Evolutionary conservation across 2,797 vertebrate species (phyloP).

Genomic region (Sylvilagus floridanus): DNA sequence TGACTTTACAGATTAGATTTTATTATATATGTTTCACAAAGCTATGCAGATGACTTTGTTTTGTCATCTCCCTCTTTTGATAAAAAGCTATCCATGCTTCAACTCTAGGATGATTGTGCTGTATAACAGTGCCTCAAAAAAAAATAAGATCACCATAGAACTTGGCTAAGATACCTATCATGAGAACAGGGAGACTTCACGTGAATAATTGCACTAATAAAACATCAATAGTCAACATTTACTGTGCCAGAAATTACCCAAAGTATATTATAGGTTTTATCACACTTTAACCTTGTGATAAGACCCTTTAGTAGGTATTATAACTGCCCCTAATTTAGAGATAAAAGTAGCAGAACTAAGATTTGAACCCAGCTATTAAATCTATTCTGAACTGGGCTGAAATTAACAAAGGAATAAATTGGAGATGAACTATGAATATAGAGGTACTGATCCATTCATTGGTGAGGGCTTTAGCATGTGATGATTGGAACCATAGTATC

Average conservation of each 20-base stretch:
- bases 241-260: neutral
- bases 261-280: neutral
- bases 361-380: constrained; percentile 6
- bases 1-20: neutral
- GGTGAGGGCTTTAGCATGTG: neutral
- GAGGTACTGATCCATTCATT: neutral
- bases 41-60: neutral
- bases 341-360: constrained; percentile 8
- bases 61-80: neutral
- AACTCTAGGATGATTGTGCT: neutral
- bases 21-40: neutral
- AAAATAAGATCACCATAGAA: neutral
- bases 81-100: neutral
- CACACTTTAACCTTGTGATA: neutral
- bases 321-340: neutral
- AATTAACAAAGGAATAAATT: neutral
- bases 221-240: neutral
- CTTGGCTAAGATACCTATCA: neutral
- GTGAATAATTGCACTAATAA: neutral
- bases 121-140: neutral
- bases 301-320: neutral
- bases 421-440: neutral
- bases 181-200: neutral
- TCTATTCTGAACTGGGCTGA: neutral
- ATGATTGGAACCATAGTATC: neutral